Conservation (phyloP, 1,140 invertebrate genomes). For the Conopomorpha cramerella region DNA sequence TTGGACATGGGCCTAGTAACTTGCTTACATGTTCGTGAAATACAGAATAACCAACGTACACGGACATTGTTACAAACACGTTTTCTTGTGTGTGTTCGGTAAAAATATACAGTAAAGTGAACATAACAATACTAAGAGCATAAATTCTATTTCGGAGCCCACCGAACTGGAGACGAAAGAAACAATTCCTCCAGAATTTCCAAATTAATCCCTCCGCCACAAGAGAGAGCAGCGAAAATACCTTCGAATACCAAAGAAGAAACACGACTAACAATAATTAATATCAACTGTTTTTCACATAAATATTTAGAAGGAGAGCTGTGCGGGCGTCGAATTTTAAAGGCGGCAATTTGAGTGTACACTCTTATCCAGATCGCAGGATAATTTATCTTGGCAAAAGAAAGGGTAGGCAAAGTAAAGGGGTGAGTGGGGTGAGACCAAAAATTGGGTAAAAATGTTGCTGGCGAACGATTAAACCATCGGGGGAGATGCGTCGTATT, state of each 20-base stretch:
- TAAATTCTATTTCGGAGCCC: too few species aligned
- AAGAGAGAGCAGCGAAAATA: background rate
- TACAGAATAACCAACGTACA: too few species aligned
- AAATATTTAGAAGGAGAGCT: slow-evolving; percentile 48
- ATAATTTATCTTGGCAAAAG: slow-evolving; percentile 61
- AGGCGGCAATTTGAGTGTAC: slow-evolving; percentile 56
- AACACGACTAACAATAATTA: background rate
- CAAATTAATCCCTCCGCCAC: background rate
- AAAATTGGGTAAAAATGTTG: slow-evolving; percentile 61
- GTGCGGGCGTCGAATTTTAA: slow-evolving; percentile 51
- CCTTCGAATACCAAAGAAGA: background rate
- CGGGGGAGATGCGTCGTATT: slow-evolving; percentile 57
- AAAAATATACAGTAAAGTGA: too few species aligned
- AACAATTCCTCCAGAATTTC: too few species aligned
- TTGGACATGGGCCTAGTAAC: too few species aligned
- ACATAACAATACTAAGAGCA: too few species aligned
- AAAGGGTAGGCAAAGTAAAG: slow-evolving; percentile 35
- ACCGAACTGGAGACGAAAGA: too few species aligned
- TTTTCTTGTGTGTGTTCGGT: too few species aligned
- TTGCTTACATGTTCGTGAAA: too few species aligned
- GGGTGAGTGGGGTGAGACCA: slow-evolving; percentile 17
- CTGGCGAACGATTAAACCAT: slow-evolving; percentile 56
- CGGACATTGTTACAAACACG: too few species aligned
- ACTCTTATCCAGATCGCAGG: slow-evolving; percentile 56
- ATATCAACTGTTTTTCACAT: slow-evolving; percentile 17